Evolutionary conservation across 2,888 invertebrate genomes (phyloP).

Genomic region (Abrostola tripartita): DNA sequence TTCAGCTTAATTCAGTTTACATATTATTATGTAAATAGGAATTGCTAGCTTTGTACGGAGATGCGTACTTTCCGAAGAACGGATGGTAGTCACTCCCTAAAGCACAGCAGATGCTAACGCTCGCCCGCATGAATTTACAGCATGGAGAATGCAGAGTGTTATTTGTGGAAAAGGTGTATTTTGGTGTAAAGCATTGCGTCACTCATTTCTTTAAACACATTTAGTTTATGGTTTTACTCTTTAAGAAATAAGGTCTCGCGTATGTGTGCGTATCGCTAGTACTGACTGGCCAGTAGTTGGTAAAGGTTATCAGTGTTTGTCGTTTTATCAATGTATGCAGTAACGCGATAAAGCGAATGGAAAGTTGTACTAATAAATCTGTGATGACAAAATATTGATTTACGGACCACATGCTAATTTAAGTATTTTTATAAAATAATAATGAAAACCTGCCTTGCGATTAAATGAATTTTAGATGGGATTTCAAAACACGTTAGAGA

Average conservation of each 20-base stretch:
- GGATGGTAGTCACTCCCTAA: too few relatives aligned
- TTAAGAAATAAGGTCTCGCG: conserved; percentile 16
- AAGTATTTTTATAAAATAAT: conserved; percentile 6
- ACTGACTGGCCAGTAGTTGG: conserved; percentile 29
- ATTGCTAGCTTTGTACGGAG: too few relatives aligned
- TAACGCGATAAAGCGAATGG: conserved; percentile 49
- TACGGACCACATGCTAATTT: background rate
- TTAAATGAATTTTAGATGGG: conserved; percentile 2
- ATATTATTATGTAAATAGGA: too few relatives aligned
- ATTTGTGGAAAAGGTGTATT: too few relatives aligned
- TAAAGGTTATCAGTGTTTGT: conserved; percentile 52
- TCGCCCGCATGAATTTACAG: too few relatives aligned
- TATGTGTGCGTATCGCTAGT: conserved; percentile 17
- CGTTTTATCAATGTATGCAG: conserved; percentile 47
- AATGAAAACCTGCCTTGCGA: conserved; percentile 1
- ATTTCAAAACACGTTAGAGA: conserved; percentile 19
- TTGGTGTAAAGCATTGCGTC: too few relatives aligned
- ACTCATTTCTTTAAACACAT: too few relatives aligned
- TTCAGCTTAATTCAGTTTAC: too few relatives aligned
- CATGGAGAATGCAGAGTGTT: too few relatives aligned
- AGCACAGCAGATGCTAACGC: too few relatives aligned
- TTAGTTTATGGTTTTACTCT: background rate
- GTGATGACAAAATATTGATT: conserved; percentile 27
- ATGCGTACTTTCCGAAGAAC: too few relatives aligned
- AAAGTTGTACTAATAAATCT: conserved; percentile 40